These are phyloP conservation scores for Microctenopoma stevenorrisi DNA, from an alignment of 2,797 vertebrate species.

Conservation along the genomic window DNA sequence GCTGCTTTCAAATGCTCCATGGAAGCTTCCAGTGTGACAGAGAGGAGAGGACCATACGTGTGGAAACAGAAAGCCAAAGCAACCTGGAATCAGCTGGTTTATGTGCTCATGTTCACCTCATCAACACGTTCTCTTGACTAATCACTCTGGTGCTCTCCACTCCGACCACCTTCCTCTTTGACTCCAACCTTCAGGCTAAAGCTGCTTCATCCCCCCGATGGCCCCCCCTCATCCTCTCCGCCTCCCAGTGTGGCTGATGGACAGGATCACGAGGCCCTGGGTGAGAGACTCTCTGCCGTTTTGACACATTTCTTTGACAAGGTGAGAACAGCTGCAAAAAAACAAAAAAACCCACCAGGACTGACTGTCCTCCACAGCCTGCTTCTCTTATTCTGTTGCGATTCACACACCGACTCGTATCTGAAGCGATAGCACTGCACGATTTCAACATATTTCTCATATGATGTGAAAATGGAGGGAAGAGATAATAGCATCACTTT, in stretches of 20 bases:
- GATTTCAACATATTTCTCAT: constrained; percentile 31
- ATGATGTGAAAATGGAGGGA: constrained; percentile 24
- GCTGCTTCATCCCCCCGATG: constrained; percentile 38
- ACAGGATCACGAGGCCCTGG: constrained; percentile 51
- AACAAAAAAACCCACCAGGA: constrained; percentile 10
- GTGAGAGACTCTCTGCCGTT: constrained; percentile 39
- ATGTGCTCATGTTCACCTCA: fast-evolving
- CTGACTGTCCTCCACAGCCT: not conserved
- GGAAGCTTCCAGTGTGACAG: not conserved
- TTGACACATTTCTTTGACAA: constrained; percentile 73
- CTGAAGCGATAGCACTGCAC: constrained; percentile 46
- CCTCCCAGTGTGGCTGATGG: constrained; percentile 51
- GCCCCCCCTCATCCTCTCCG: not conserved
- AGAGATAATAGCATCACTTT: constrained; percentile 1
- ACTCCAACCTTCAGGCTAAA: constrained; percentile 46
- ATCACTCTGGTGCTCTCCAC: not conserved
- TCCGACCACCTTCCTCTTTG: constrained; percentile 14
- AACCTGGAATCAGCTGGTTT: not conserved
- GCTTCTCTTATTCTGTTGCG: constrained; percentile 16
- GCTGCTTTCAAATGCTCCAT: constrained; percentile 6
- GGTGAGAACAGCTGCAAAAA: constrained; percentile 66
- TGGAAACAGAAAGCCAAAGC: not conserved
- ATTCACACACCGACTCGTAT: constrained; percentile 28
- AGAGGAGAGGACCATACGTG: not conserved
- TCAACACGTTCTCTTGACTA: not conserved